These are phyloP conservation scores for Ricordea florida DNA, from an alignment of 92 coral and sea anemone genomes.

Conservation along the genomic window DNA sequence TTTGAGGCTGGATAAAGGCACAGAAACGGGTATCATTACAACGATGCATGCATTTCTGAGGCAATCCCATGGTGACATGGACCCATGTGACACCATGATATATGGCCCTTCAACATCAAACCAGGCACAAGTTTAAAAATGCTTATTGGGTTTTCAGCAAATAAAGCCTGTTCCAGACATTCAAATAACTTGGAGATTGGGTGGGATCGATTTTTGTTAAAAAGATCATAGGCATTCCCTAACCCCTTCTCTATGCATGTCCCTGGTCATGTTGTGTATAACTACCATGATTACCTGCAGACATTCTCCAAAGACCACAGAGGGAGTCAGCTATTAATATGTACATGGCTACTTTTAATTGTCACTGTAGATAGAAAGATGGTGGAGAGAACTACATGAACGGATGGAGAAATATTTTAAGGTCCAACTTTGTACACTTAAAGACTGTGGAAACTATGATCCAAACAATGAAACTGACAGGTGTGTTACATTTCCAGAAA, in stretches of 20 bases:
- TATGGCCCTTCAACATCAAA: conserved; percentile 43
- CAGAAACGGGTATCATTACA: too few species aligned
- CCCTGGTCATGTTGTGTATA: too few species aligned
- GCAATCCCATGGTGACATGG: too few species aligned
- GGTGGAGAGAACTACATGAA: not conserved
- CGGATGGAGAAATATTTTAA: not conserved
- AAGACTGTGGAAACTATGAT: not conserved
- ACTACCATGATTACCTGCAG: too few species aligned
- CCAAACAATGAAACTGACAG: conserved; percentile 10
- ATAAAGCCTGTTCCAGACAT: not conserved
- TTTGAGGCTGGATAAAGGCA: too few species aligned
- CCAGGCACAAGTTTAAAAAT: not conserved
- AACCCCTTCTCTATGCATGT: too few species aligned
- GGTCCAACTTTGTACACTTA: not conserved
- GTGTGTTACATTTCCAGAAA: not conserved
- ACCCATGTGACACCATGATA: conserved; percentile 31
- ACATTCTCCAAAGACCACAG: too few species aligned
- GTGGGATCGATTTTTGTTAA: too few species aligned
- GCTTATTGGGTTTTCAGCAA: not conserved
- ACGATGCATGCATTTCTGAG: too few species aligned
- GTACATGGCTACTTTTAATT: not conserved
- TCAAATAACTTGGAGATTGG: too few species aligned
- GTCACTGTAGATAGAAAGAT: not conserved
- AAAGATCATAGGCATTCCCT: too few species aligned
- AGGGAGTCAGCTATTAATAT: too few species aligned